Evolutionary conservation across 2,113 vertebrate species (phyloP).

Genomic region (Meleagris gallopavo): DNA sequence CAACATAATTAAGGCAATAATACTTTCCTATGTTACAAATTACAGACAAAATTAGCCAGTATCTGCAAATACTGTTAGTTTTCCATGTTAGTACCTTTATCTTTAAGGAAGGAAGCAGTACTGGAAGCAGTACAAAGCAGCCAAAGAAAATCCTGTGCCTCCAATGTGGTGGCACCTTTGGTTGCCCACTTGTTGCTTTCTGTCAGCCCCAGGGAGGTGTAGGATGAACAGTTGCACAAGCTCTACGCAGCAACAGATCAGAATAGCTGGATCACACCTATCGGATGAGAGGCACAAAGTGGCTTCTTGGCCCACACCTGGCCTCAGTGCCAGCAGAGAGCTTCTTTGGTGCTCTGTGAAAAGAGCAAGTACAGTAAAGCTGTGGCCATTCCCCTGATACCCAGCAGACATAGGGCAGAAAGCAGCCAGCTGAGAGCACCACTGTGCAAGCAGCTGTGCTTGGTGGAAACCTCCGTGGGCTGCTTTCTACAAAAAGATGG

Average conservation of each 20-base stretch:
- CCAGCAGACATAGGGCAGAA: not conserved
- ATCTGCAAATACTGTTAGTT: not conserved
- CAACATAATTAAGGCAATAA: not conserved
- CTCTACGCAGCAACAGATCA: not conserved
- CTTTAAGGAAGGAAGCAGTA: not conserved
- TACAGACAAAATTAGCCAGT: not conserved
- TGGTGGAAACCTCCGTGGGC: not conserved
- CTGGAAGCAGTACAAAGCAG: not conserved
- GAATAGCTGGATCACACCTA: fast-evolving
- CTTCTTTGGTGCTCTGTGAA: fast-evolving
- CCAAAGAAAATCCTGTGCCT: not conserved
- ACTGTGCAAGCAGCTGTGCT: not conserved
- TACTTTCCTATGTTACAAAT: not conserved
- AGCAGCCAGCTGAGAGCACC: not conserved
- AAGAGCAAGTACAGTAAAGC: not conserved
- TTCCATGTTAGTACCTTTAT: not conserved
- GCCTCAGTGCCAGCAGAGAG: not conserved
- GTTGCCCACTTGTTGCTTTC: not conserved
- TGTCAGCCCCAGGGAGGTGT: not conserved
- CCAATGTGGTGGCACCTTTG: not conserved
- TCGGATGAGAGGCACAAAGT: not conserved
- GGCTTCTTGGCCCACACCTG: not conserved
- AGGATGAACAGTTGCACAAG: not conserved
- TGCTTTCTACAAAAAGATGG: not conserved
- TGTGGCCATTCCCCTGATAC: fast-evolving